These are phyloP conservation scores for Drosophila lini DNA, from an alignment of 1,140 invertebrate genomes.

Conservation along the genomic window DNA sequence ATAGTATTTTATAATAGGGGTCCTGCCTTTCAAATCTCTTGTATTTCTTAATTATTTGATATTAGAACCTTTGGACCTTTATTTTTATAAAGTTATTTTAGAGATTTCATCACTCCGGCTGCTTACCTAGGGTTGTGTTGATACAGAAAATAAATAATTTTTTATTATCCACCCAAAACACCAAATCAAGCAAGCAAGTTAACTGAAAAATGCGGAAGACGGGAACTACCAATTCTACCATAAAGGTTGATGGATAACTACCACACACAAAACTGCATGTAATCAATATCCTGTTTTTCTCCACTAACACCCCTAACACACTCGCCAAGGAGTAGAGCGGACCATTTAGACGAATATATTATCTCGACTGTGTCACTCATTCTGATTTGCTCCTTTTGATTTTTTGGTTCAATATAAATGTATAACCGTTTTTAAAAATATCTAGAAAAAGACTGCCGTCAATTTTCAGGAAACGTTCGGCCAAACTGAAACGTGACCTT, in stretches of 20 bases:
- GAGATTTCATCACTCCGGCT: conserved; percentile 35
- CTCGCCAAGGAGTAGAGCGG: conserved; percentile 43
- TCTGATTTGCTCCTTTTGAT: conserved; percentile 58
- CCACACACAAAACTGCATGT: conserved; percentile 34
- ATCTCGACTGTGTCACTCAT: conserved; percentile 58
- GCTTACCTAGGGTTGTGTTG: conserved; percentile 11
- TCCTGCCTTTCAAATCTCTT: neutral
- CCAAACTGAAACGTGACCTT: conserved; percentile 94
- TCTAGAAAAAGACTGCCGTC: conserved; percentile 85
- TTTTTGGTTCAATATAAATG: conserved; percentile 76
- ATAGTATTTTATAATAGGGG: too few species aligned
- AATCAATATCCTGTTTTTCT: conserved; percentile 24
- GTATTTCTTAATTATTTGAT: neutral
- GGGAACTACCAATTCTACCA: conserved; percentile 34
- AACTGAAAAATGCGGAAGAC: conserved; percentile 36
- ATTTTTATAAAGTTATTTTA: conserved; percentile 11
- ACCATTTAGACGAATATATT: conserved; percentile 42
- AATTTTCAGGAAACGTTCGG: conserved; percentile 91
- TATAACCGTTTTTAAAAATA: conserved; percentile 83
- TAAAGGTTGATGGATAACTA: conserved; percentile 37
- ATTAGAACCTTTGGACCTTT: neutral
- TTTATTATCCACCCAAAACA: conserved; percentile 29
- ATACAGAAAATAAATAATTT: conserved; percentile 11
- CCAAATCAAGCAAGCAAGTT: conserved; percentile 34
- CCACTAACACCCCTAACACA: conserved; percentile 38